phyloP scores from a whole-genome alignment of 2,113 vertebrate genomes.

The Gasterosteus aculeatus region DNA sequence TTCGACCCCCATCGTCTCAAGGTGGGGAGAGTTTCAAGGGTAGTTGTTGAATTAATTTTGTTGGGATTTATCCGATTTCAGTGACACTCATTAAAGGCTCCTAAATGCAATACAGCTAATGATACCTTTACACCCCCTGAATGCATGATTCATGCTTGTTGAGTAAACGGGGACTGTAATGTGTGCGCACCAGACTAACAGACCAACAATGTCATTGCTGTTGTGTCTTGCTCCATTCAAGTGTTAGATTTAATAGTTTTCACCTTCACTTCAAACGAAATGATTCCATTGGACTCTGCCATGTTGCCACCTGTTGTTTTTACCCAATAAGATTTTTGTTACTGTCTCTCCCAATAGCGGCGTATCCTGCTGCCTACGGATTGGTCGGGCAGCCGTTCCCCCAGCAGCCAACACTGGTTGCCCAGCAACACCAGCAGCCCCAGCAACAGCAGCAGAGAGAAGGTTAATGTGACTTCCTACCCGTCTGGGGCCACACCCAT shows the following conservation, averaged over 20 bases:
- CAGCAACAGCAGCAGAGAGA: conserved; percentile 89
- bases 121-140: conserved; percentile 7
- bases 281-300: conserved; percentile 48
- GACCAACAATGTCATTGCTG: conserved; percentile 60
- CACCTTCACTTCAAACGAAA: conserved; percentile 69
- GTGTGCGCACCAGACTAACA: conserved; percentile 30
- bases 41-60: conserved; percentile 16
- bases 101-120: conserved; percentile 1
- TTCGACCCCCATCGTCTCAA: conserved; percentile 28
- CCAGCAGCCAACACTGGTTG: conserved; percentile 87
- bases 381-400: conserved; percentile 89
- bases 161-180: conserved; percentile 14
- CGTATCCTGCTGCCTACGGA: conserved; percentile 91
- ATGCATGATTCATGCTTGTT: conserved; percentile 20
- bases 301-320: conserved; percentile 78
- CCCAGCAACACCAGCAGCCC: conserved; percentile 89
- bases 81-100: conserved; percentile 6
- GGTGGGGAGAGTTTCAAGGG: conserved; percentile 35
- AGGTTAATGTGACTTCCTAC: conserved; percentile 83
- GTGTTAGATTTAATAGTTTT: conserved; percentile 73
- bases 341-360: conserved; percentile 79
- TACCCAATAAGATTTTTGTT: conserved; percentile 62
- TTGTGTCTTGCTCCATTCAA: conserved; percentile 45
- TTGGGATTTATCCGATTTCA: conserved; percentile 44
- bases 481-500: conserved; percentile 57